Evolutionary conservation across 1,140 invertebrate genomes (phyloP).

Genomic region (Trichonephila clavata): DNA sequence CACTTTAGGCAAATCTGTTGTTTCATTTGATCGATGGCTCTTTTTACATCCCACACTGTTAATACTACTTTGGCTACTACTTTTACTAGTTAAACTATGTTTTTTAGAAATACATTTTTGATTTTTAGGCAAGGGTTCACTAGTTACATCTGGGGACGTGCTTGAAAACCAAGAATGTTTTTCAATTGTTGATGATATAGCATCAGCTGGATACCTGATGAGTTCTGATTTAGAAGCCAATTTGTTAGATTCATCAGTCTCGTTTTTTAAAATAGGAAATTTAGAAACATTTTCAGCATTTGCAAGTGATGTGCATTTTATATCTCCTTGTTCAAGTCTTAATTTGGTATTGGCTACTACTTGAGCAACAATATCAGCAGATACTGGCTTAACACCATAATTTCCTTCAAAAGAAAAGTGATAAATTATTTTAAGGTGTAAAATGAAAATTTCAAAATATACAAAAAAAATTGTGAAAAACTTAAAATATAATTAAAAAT

Average conservation of each 20-base stretch:
- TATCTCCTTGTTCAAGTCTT: conserved; percentile 26
- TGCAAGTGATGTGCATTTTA: background rate
- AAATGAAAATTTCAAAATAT: conserved; percentile 32
- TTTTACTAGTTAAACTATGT: conserved; percentile 39
- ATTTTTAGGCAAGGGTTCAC: background rate
- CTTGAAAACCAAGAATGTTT: conserved; percentile 74
- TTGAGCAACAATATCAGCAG: conserved; percentile 78
- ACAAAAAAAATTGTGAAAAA: background rate
- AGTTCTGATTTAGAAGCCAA: conserved; percentile 46
- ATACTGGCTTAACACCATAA: conserved; percentile 75
- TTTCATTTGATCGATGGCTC: conserved; percentile 12
- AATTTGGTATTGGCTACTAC: conserved; percentile 74
- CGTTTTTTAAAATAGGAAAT: background rate
- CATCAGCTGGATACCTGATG: conserved; percentile 69
- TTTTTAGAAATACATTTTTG: background rate
- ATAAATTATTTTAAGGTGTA: background rate
- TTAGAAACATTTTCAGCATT: conserved; percentile 12
- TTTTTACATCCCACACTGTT: conserved; percentile 44
- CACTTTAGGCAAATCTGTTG: conserved; percentile 25
- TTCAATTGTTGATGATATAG: conserved; percentile 66
- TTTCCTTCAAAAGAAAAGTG: conserved; percentile 65
- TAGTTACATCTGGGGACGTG: conserved; percentile 4
- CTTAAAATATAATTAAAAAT: too few species aligned
- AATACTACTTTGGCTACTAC: conserved; percentile 72
- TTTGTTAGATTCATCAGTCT: background rate